Evolutionary conservation across 2,113 vertebrate genomes (phyloP).

Genomic region (Anarhynchus alexandrinus): DNA sequence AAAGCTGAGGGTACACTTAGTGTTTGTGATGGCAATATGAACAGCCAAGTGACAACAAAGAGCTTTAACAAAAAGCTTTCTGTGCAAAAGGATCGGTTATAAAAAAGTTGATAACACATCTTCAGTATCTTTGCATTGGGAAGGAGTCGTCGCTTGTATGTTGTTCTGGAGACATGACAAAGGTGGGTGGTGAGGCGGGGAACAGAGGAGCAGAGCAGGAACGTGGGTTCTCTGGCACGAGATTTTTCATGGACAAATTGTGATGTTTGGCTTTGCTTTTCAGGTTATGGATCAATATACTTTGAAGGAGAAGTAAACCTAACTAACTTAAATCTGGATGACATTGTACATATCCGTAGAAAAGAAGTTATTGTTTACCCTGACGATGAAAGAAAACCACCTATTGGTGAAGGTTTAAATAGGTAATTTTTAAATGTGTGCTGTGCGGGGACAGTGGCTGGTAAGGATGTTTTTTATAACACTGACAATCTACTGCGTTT

Average conservation of each 20-base stretch:
- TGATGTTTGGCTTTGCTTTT: neutral
- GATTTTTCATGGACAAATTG: neutral
- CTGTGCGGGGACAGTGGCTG: no score
- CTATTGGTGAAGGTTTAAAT: conserved; percentile 88
- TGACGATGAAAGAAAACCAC: conserved; percentile 87
- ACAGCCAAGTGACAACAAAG: neutral
- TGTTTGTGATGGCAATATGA: neutral
- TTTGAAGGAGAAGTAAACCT: conserved; percentile 89
- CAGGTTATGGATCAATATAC: conserved; percentile 94
- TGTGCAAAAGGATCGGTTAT: neutral
- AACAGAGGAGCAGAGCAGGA: neutral
- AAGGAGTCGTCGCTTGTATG: rapidly evolving
- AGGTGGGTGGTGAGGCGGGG: no score
- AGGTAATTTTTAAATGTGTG: conserved; percentile 66
- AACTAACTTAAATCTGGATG: conserved; percentile 88
- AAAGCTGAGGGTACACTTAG: neutral
- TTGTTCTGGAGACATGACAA: rapidly evolving
- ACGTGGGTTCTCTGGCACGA: rapidly evolving
- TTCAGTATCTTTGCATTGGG: neutral
- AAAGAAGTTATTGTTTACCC: conserved; percentile 97
- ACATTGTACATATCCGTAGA: conserved; percentile 91
- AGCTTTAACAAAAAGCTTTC: neutral
- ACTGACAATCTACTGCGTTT: neutral
- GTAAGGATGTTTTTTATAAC: rapidly evolving
- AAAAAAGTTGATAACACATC: no score